Evolutionary conservation across 2,888 invertebrate genomes (phyloP), one percentile per base, ranked within the genome.

Genomic region (Fissipunctia ypsillon): DNA sequence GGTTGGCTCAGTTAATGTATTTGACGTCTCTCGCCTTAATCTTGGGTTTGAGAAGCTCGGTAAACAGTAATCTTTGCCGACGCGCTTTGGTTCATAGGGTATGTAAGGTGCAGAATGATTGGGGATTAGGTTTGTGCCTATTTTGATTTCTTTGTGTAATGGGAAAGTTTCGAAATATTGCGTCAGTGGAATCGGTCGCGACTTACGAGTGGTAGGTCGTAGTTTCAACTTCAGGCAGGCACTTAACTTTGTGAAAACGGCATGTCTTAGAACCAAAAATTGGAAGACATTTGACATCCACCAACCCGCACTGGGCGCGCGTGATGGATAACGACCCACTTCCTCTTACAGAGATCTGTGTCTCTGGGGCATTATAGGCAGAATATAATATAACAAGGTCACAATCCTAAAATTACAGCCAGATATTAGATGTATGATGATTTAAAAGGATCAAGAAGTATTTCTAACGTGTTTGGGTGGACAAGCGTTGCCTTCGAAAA

Each of bases 31-130:
- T 81, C 87, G 87, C 87, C 91, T 92, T 93, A 93, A 94, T 94
- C 92, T 90, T 82, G 89, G 85, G 85, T 83, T 88, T 88, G 88
- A 87, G 90, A 87, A 84, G 88, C 88, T 92, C 76, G 88, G 92
- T 88, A 94, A 94, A 94, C 90, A 94, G 93, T 93, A 94, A 94
- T 94, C 93, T 93, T 90, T 88, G 88, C 89, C 87, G 86, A 88
- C 88, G 89, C 88, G 90, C 88, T 88, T 88, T 76, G 80, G 81
- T 70, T 60, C 93, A 91, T 56, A 92, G 93, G 94, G 71, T 87
- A 89, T 75, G 66, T 22, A 25, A 66, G 50, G 41, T 35, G 28
- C 43, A 83, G 84, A 84, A 31, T 10, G 1, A 56, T 61, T 28
- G 19, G 0, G 5, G 25, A n/a, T 12, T 31, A 19, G 7, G 28